phyloP scores from a whole-genome alignment of 1,140 invertebrate genomes.

The Hycleus phaleratus region DNA sequence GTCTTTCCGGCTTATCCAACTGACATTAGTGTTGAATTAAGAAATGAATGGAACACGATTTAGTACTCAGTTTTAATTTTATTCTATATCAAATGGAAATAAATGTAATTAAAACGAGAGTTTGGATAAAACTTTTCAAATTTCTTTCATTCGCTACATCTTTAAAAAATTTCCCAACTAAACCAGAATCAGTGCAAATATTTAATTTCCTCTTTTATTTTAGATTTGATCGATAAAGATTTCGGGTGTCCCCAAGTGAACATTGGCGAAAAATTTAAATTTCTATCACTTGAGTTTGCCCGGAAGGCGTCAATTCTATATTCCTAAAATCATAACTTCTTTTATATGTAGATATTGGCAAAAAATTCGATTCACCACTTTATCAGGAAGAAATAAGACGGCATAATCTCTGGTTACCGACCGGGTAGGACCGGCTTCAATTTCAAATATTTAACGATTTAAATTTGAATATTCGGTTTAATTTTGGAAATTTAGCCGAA shows the following conservation, averaged over 20 bases:
- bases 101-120: slow-evolving; percentile 19
- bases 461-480: too few relatives aligned
- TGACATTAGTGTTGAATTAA: slow-evolving; percentile 10
- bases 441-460: too few relatives aligned
- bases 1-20: slow-evolving; percentile 9
- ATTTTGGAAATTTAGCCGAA: too few relatives aligned
- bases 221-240: too few relatives aligned
- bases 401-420: too few relatives aligned
- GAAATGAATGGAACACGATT: slow-evolving; percentile 20
- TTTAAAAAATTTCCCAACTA: too few relatives aligned
- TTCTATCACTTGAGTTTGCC: background rate
- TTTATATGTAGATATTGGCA: too few relatives aligned
- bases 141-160: background rate
- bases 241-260: too few relatives aligned
- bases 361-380: too few relatives aligned
- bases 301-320: slow-evolving; percentile 5
- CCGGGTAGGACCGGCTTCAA: too few relatives aligned
- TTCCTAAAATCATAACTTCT: slow-evolving; percentile 6
- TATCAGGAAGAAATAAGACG: too few relatives aligned
- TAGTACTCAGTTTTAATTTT: slow-evolving; percentile 22
- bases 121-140: slow-evolving; percentile 7
- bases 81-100: slow-evolving; percentile 23
- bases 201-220: slow-evolving; percentile 1
- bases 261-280: too few relatives aligned
- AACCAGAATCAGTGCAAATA: background rate